Conservation (phyloP, 1,140 invertebrate species). For the Leptopilina boulardi region DNA sequence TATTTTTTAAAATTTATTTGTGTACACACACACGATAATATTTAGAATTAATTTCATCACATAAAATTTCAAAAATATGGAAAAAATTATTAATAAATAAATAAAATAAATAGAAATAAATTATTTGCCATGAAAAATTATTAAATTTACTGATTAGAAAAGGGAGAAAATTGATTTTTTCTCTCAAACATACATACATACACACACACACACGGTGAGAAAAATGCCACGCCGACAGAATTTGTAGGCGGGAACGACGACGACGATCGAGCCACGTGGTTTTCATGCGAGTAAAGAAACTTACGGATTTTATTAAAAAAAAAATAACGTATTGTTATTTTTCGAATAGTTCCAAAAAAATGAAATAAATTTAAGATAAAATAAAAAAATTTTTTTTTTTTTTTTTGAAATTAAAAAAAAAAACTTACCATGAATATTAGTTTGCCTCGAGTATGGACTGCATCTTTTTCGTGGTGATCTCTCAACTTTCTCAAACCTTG, state of each 20-base stretch:
- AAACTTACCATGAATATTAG: conserved; percentile 71
- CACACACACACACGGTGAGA: neutral
- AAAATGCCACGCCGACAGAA: conserved; percentile 7
- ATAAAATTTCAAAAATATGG: neutral
- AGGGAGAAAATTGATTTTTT: neutral
- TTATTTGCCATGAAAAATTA: neutral
- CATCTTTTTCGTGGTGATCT: conserved; percentile 64
- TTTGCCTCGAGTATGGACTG: conserved; percentile 68
- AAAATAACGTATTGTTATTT: neutral
- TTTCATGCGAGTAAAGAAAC: neutral
- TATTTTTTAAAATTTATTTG: no score
- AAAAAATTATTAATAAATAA: neutral
- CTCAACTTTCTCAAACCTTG: conserved; percentile 49
- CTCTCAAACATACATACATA: no score
- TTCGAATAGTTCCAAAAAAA: neutral
- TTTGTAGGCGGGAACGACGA: neutral
- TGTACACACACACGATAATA: no score
- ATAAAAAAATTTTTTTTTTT: no score
- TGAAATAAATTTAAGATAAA: no score
- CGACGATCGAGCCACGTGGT: neutral
- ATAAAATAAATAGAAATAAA: neutral
- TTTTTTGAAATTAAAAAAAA: neutral
- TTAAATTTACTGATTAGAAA: neutral
- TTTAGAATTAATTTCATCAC: neutral
- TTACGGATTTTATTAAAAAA: no score